Conservation (phyloP, 2,113 vertebrate genomes). For the Pelodiscus sinensis region DNA sequence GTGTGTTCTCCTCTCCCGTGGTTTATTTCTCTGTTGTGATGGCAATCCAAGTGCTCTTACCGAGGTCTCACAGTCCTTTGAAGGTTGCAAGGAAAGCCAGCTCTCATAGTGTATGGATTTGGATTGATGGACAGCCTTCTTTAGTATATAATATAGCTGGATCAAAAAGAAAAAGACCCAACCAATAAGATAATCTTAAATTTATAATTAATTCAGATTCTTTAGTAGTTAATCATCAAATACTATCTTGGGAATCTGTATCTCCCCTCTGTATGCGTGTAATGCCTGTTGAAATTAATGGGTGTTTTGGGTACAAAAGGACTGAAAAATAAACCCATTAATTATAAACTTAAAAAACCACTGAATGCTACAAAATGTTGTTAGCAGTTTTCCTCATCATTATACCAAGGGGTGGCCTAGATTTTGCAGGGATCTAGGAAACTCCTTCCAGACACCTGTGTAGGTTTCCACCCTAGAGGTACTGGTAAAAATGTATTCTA, state of each 20-base stretch:
- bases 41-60: conserved; percentile 64
- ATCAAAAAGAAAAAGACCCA: conserved; percentile 63
- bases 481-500: not conserved
- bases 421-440: not conserved
- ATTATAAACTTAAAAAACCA: conserved; percentile 23
- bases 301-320: not conserved
- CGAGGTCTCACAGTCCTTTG: conserved; percentile 48
- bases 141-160: conserved; percentile 56
- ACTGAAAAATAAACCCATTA: conserved; percentile 12
- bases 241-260: not conserved
- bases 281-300: not conserved
- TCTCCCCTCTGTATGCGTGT: not conserved
- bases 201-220: conserved; percentile 37
- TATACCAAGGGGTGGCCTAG: not conserved
- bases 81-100: conserved; percentile 60
- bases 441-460: not conserved
- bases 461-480: not conserved
- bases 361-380: not conserved
- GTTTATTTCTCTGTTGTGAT: conserved; percentile 57
- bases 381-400: conserved; percentile 11
- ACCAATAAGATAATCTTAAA: conserved; percentile 50
- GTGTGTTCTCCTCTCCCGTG: conserved; percentile 48
- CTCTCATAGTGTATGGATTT: conserved; percentile 46
- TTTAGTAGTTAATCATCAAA: conserved; percentile 23
- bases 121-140: conserved; percentile 61